phyloP scores from a whole-genome alignment of 2,113 vertebrate genomes.

The Pollimyrus isidori region DNA sequence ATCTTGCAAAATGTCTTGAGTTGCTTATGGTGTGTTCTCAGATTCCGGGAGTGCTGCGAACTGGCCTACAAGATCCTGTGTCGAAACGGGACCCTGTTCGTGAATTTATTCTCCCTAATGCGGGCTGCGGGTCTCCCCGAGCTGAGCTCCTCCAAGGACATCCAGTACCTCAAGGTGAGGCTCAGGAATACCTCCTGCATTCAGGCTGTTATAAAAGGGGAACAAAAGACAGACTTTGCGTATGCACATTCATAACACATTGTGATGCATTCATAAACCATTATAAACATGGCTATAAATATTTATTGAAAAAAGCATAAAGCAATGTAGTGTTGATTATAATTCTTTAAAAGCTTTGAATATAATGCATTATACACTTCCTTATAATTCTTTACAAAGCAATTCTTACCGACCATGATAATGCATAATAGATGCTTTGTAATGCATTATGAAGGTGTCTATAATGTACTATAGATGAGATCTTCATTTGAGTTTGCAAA shows the following conservation, averaged over 20 bases:
- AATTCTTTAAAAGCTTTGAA: not conserved
- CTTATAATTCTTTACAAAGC: not conserved
- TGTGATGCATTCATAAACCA: not conserved
- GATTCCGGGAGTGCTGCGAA: conserved; percentile 89
- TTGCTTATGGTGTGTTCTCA: conserved; percentile 38
- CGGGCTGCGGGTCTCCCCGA: conserved; percentile 92
- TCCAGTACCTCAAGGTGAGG: conserved; percentile 91
- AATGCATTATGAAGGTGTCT: not conserved
- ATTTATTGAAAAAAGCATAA: not conserved
- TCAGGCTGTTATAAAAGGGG: not conserved
- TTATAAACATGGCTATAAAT: not conserved
- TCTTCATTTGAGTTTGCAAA: not conserved
- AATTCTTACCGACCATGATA: not conserved
- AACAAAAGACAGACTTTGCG: not conserved
- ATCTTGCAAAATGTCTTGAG: not conserved
- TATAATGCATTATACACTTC: not conserved
- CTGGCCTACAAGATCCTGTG: conserved; percentile 89
- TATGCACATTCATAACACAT: no score
- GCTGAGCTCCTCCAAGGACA: conserved; percentile 93
- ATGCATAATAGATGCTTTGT: not conserved
- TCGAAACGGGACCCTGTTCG: conserved; percentile 84
- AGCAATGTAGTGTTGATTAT: not conserved
- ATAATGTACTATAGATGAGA: not conserved
- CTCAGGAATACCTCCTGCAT: not conserved
- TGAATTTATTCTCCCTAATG: conserved; percentile 95